phyloP scores from a whole-genome alignment of 92 coral and sea anemone species.

The Diadumene lineata region DNA sequence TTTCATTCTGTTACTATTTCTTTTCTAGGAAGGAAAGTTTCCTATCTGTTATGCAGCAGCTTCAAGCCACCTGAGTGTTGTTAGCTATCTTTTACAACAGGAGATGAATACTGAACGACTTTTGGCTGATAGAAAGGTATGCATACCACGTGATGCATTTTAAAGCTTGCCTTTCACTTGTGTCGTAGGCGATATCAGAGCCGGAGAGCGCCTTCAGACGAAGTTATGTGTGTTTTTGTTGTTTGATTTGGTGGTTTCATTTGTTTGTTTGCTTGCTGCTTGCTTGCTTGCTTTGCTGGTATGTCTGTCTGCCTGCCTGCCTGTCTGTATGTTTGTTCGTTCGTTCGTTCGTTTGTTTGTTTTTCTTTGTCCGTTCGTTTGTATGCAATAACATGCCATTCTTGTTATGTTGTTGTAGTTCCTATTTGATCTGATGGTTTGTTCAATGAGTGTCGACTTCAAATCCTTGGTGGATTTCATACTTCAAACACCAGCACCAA shows the following conservation, averaged over 20 bases:
- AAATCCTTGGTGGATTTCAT: conserved; percentile 88
- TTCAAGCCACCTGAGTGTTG: conserved; percentile 83
- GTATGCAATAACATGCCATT: no score
- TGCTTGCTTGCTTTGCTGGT: no score
- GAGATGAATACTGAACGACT: conserved; percentile 85
- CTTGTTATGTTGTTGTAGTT: conserved; percentile 53
- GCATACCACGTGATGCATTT: neutral
- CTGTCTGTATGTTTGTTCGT: no score
- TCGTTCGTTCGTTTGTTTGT: no score
- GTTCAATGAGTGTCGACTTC: conserved; percentile 79
- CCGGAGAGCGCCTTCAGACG: no score
- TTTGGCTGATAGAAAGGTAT: conserved; percentile 85
- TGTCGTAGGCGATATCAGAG: no score
- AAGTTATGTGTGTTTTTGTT: no score
- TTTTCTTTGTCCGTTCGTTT: no score
- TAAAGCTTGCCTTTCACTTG: neutral
- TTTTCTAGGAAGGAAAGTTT: conserved; percentile 83
- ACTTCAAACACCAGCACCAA: conserved; percentile 95
- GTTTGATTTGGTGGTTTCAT: no score
- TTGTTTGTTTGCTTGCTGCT: no score
- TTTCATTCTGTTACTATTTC: neutral
- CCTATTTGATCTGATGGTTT: conserved; percentile 94
- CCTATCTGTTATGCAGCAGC: conserved; percentile 92
- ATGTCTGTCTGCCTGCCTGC: no score
- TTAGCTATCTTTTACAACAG: conserved; percentile 78